Evolutionary conservation across 2,797 vertebrate genomes (phyloP).

Genomic region (Lepus townsendii): DNA sequence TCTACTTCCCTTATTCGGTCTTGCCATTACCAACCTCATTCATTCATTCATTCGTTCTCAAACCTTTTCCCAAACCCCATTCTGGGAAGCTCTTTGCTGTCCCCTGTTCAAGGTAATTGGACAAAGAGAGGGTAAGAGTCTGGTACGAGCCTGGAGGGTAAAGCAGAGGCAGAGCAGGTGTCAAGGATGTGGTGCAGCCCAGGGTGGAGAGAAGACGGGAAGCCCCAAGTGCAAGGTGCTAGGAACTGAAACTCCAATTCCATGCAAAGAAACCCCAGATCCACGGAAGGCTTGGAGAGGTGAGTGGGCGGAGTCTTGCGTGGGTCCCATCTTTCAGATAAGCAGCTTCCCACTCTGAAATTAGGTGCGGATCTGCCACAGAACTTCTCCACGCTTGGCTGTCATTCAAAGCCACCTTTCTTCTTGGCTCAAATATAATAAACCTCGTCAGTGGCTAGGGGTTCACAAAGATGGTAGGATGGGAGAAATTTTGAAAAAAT

Average conservation of each 20-base stretch:
- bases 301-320: neutral
- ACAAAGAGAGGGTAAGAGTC: neutral
- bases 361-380: neutral
- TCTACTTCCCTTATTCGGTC: neutral
- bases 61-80: neutral
- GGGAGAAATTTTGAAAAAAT: slow-evolving; percentile 7
- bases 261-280: neutral
- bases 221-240: too few species aligned
- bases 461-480: neutral
- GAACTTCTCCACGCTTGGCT: neutral
- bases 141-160: neutral
- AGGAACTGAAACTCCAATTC: neutral
- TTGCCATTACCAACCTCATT: neutral
- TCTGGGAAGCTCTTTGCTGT: neutral
- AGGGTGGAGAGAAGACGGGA: neutral
- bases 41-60: neutral
- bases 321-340: neutral
- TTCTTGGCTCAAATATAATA: slow-evolving; percentile 2
- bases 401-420: slow-evolving; percentile 1
- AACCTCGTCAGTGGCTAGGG: neutral
- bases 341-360: neutral
- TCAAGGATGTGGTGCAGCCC: neutral
- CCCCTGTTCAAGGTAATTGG: neutral
- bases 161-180: neutral
- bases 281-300: neutral